Evolutionary conservation across 2,888 invertebrate species (phyloP).

Genomic region (Artemia sp.): DNA sequence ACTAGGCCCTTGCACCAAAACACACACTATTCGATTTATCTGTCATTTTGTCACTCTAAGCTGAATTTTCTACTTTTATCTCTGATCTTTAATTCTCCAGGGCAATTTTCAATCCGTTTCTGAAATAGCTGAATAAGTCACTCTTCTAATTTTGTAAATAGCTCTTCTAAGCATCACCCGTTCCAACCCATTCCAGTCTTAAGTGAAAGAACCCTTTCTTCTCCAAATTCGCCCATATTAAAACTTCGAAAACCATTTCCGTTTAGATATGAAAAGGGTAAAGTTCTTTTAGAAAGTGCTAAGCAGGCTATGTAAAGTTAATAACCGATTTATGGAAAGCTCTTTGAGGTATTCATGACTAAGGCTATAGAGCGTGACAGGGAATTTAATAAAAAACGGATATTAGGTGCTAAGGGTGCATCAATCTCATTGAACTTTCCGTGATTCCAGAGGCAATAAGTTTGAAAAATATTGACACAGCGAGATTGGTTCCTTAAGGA

Average conservation of each 20-base stretch:
- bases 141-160: background rate
- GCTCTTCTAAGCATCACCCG: background rate
- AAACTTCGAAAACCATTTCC: too few species aligned
- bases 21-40: too few species aligned
- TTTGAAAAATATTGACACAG: constrained; percentile 12
- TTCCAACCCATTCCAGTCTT: background rate
- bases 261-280: too few species aligned
- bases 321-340: too few species aligned
- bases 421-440: background rate
- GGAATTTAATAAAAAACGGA: constrained; percentile 11
- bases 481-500: background rate
- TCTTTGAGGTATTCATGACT: too few species aligned
- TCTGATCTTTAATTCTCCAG: too few species aligned
- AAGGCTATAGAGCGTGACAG: constrained; percentile 9
- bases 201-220: background rate
- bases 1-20: too few species aligned
- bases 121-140: background rate
- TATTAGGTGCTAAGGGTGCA: constrained; percentile 13
- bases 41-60: too few species aligned
- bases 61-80: too few species aligned
- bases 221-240: background rate
- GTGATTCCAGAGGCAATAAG: background rate
- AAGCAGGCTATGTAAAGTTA: too few species aligned
- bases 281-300: too few species aligned
- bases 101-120: background rate